Percentiles rank a stretch among this genome's conserved stretches.
These are phyloP conservation scores for Drosophila tsacasi DNA, from an alignment of 1,140 invertebrate species.

Conservation along the genomic window DNA sequence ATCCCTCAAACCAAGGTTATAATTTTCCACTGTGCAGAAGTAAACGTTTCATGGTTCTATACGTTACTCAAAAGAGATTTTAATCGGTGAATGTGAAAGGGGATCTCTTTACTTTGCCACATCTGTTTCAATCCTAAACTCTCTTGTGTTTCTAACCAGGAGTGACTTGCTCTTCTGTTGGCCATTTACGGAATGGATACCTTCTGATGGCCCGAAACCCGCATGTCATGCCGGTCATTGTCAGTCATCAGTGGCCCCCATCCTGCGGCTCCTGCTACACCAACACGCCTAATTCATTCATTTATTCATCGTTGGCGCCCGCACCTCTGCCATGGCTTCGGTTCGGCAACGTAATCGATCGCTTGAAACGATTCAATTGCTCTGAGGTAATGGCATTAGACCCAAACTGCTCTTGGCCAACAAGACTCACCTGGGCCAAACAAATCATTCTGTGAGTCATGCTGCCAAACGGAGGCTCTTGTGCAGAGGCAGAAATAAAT, in stretches of 20 bases:
- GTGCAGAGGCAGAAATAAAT: neutral
- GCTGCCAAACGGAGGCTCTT: neutral
- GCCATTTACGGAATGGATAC: slow-evolving; percentile 20
- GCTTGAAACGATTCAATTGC: slow-evolving; percentile 58
- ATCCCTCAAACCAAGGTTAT: no score
- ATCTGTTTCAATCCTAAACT: slow-evolving; percentile 2
- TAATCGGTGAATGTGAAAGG: neutral
- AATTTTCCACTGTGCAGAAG: neutral
- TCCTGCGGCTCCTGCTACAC: neutral
- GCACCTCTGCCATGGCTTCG: slow-evolving; percentile 22
- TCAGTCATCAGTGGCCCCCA: slow-evolving; percentile 47
- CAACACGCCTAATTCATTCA: slow-evolving; percentile 42
- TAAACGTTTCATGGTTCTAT: neutral
- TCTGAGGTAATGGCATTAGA: slow-evolving; percentile 37
- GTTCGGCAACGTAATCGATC: slow-evolving; percentile 40
- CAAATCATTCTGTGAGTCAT: slow-evolving; percentile 45
- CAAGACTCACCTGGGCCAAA: slow-evolving; percentile 23
- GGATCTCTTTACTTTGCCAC: slow-evolving; percentile 9
- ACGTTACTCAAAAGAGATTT: slow-evolving; percentile 6
- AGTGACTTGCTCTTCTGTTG: slow-evolving; percentile 26
- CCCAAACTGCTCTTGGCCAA: slow-evolving; percentile 17
- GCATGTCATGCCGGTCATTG: slow-evolving; percentile 41
- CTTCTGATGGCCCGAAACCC: slow-evolving; percentile 32
- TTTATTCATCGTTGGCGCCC: slow-evolving; percentile 53
- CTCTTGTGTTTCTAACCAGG: slow-evolving; percentile 18